Evolutionary conservation across 1,140 invertebrate genomes (phyloP), one percentile per base, ranked within the genome.

Genomic region (Philotrypesis tridentata): DNA sequence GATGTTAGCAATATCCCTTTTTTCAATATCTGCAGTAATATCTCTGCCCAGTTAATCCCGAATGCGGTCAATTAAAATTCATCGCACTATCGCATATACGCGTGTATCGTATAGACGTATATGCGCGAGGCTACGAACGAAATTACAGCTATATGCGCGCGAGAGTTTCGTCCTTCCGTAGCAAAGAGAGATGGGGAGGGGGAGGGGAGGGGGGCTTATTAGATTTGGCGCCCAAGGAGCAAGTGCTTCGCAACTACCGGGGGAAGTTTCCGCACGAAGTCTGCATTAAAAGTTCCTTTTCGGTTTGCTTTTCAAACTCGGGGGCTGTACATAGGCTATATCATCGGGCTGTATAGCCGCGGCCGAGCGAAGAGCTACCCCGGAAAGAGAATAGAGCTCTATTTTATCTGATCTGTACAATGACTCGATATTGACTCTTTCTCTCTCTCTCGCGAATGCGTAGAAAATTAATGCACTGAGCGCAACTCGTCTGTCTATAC

Each of bases 21-120:
- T 17, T 17, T 17, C 12, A 14, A 43, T 43, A 14, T 14, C 40
- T 17, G 12, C n/a, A n/a, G n/a, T n/a, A n/a, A n/a, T 17, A 43
- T 43, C 3, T 55, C 21, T 55, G 27, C 11, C 11, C 11, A 65
- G 63, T 3, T 29, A 9, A 5, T 21, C 14, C 27, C 25, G 63
- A n/a, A 70, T 33, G 31, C 31, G 67, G 31, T 6, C 31, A 70
- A 70, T 70, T 70, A 70, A 31, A 70, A 70, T 70, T 70, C 21
- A 12, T 68, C 29, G 17, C 29, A 33, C 17, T 65, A 29, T 65
- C 61, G 21, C 48, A 6, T 43, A 21, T n/a, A 55, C 4, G 21
- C 2, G 40, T 43, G 12, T 37, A 43, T 43, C 12, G 11, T 55
- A 17, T n/a, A 55, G 7, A 55, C 48, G n/a, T n/a, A 55, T 55